phyloP scores from a whole-genome alignment of 2,888 invertebrate genomes.

The Diaprepes abbreviatus region DNA sequence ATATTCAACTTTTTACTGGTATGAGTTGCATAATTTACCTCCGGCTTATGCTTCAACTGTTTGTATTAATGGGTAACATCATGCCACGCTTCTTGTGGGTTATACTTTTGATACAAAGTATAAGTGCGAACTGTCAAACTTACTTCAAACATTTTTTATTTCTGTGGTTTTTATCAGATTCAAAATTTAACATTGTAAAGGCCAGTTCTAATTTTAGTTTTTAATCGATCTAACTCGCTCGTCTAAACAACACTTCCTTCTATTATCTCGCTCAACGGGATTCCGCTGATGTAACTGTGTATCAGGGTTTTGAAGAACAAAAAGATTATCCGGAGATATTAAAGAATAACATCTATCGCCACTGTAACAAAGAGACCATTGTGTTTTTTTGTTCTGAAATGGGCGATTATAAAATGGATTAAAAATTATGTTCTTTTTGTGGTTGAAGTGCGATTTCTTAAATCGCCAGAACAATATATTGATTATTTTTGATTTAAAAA shows the following conservation, averaged over 20 bases:
- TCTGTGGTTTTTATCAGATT: conserved; percentile 4
- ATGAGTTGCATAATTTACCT: no score
- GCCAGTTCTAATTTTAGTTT: background rate
- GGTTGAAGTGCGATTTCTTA: background rate
- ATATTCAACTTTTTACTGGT: no score
- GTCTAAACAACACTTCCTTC: conserved; percentile 28
- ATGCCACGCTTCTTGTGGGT: no score
- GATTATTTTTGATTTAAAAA: no score
- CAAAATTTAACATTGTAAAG: background rate
- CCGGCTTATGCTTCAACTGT: no score
- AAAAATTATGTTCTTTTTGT: background rate
- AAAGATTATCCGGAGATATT: conserved; percentile 23
- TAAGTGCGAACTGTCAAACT: no score
- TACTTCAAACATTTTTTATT: background rate
- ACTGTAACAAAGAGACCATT: conserved; percentile 32
- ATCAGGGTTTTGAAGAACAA: conserved; percentile 24
- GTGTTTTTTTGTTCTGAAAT: conserved; percentile 18
- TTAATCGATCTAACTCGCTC: conserved; percentile 30
- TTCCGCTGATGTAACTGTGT: conserved; percentile 24
- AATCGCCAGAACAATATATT: no score
- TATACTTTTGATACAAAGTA: no score
- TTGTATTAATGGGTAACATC: no score
- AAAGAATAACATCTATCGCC: conserved; percentile 35
- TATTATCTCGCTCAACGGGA: conserved; percentile 32
- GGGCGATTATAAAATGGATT: conserved; percentile 5